A percentile compares a stretch with the other conserved stretches of the same genome.
Evolutionary conservation across 2,888 invertebrate genomes (phyloP).

Genomic region (Onchidella celtica): DNA sequence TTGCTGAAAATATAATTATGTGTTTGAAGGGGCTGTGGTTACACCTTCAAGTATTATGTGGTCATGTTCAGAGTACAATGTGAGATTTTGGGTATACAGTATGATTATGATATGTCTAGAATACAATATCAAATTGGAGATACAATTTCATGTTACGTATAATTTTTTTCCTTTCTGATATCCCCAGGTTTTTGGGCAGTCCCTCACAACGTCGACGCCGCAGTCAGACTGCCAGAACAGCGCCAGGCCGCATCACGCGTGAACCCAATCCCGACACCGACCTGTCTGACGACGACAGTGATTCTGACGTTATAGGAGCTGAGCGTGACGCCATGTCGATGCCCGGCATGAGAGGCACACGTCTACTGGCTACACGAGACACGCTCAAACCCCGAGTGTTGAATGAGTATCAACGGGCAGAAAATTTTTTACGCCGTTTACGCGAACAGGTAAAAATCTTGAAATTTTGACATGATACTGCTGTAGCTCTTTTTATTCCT

Average conservation of each 20-base stretch:
- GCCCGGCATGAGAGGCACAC: neutral
- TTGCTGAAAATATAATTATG: no score
- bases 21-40: no score
- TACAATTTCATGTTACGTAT: no score
- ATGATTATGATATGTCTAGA: neutral
- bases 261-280: neutral
- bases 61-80: no score
- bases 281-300: neutral
- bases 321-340: neutral
- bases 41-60: no score
- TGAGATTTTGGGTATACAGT: no score
- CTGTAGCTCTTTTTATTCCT: no score
- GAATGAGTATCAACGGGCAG: neutral
- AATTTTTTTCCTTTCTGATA: no score
- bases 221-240: conserved; percentile 9
- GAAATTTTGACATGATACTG: no score
- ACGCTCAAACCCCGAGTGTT: neutral
- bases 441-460: no score
- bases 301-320: neutral
- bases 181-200: neutral
- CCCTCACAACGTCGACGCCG: neutral
- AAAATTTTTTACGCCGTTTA: no score
- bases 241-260: neutral
- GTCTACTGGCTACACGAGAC: neutral
- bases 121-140: neutral